phyloP scores from a whole-genome alignment of 2,797 vertebrate species.

The Chanos chanos region DNA sequence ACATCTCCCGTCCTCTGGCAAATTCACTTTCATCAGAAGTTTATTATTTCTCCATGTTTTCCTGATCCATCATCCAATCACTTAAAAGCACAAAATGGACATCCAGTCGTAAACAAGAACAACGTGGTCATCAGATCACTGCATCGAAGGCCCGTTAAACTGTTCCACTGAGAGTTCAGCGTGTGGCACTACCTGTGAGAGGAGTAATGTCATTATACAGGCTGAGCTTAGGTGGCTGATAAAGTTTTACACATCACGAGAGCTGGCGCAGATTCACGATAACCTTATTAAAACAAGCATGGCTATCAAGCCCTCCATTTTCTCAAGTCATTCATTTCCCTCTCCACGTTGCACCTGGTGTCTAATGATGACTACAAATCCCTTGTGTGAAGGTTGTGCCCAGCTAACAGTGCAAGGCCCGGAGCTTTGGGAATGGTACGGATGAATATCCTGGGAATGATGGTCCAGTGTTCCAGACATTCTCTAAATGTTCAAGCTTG shows the following conservation, averaged over 20 bases:
- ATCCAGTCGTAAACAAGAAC: not conserved
- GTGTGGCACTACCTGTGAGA: conserved; percentile 46
- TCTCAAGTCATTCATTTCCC: not conserved
- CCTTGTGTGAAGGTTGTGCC: too few relatives aligned
- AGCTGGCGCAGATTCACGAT: conserved; percentile 47
- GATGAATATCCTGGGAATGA: too few relatives aligned
- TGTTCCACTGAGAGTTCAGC: conserved; percentile 25
- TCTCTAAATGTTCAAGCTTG: too few relatives aligned
- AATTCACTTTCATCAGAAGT: too few relatives aligned
- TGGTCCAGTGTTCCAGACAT: too few relatives aligned
- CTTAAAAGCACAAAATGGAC: not conserved
- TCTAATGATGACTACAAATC: not conserved
- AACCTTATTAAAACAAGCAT: conserved; percentile 53
- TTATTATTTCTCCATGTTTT: too few relatives aligned
- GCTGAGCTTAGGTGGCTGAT: conserved; percentile 36
- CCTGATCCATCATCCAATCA: too few relatives aligned
- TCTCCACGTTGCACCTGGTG: conserved; percentile 9
- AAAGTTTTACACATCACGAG: conserved; percentile 52
- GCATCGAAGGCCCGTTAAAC: too few relatives aligned
- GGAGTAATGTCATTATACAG: conserved; percentile 57
- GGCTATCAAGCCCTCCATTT: conserved; percentile 16
- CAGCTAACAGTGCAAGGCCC: too few relatives aligned
- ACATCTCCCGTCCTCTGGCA: too few relatives aligned
- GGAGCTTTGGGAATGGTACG: too few relatives aligned
- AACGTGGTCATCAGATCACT: conserved; percentile 12